Evolutionary conservation across 2,888 invertebrate genomes (phyloP).

Genomic region (Drosophila mulleri): DNA sequence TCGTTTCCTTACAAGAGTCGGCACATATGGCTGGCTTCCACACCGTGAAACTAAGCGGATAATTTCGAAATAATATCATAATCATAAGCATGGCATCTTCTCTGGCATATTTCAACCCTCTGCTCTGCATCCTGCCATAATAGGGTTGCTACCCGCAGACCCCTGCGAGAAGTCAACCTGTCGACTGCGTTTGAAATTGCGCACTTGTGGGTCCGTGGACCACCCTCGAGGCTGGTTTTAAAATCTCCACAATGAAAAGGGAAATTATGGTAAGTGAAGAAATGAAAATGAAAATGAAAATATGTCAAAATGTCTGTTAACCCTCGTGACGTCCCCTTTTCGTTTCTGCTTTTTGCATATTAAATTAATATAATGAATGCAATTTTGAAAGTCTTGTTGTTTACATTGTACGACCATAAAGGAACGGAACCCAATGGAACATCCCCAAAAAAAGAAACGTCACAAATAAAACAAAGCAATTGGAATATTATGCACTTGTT

Average conservation of each 20-base stretch:
- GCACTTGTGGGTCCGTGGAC: constrained; percentile 61
- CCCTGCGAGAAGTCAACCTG: constrained; percentile 80
- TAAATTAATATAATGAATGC: constrained; percentile 83
- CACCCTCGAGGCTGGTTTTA: constrained; percentile 46
- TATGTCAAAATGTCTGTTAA: constrained; percentile 76
- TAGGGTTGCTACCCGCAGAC: constrained; percentile 14
- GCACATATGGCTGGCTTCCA: constrained; percentile 81
- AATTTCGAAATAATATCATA: constrained; percentile 84
- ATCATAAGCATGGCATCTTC: constrained; percentile 75
- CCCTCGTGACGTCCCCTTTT: constrained; percentile 50
- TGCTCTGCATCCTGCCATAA: background rate
- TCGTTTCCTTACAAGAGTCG: constrained; percentile 81
- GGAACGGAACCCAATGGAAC: constrained; percentile 31
- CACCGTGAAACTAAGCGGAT: constrained; percentile 82
- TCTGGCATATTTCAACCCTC: constrained; percentile 53
- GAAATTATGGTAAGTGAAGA: constrained; percentile 74
- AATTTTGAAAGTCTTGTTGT: constrained; percentile 80
- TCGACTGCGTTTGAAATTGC: constrained; percentile 77
- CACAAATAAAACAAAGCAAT: constrained; percentile 80
- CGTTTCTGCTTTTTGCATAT: constrained; percentile 70
- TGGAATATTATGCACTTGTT: constrained; percentile 84
- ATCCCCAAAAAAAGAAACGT: constrained; percentile 45
- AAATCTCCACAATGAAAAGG: constrained; percentile 60
- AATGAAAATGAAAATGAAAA: constrained; percentile 74
- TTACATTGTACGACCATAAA: constrained; percentile 69